Conservation (phyloP, 1,140 invertebrate genomes). For the Drosophila sucinea region DNA sequence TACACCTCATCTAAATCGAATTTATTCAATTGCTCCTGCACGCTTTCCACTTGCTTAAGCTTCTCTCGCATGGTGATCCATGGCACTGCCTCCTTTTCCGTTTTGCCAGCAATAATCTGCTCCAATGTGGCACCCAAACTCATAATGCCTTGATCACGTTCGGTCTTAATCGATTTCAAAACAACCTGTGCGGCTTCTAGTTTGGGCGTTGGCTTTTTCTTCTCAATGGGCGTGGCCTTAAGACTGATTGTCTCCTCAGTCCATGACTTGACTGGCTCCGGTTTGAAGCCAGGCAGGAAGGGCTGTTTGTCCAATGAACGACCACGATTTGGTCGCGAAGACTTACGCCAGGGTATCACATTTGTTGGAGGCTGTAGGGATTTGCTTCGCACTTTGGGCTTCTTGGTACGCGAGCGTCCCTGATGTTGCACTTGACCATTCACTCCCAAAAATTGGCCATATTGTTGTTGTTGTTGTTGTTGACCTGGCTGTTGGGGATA, state of each 20-base stretch:
- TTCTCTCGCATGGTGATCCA: constrained; percentile 83
- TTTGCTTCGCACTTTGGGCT: constrained; percentile 72
- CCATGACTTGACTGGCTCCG: constrained; percentile 83
- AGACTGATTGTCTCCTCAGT: constrained; percentile 85
- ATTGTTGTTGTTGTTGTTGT: constrained; percentile 58
- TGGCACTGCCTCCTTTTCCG: constrained; percentile 77
- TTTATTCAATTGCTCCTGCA: constrained; percentile 76
- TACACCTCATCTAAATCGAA: constrained; percentile 80
- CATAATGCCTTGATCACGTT: constrained; percentile 81
- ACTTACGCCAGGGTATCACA: constrained; percentile 78
- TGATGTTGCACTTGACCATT: constrained; percentile 73
- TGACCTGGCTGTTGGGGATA: constrained; percentile 49
- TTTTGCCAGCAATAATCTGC: constrained; percentile 75
- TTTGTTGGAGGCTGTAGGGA: constrained; percentile 75
- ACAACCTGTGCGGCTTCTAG: constrained; percentile 78
- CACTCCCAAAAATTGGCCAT: constrained; percentile 70
- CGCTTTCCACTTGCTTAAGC: constrained; percentile 70
- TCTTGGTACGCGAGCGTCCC: constrained; percentile 70
- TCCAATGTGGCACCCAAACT: constrained; percentile 71
- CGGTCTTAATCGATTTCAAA: constrained; percentile 77
- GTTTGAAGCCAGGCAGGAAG: constrained; percentile 73
- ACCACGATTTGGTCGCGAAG: constrained; percentile 72
- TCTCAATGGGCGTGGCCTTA: constrained; percentile 83
- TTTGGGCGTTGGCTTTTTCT: constrained; percentile 79
- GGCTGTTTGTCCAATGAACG: constrained; percentile 77